Base-by-base conservation (phyloP, 92 coral and sea anemone species). In the Epizoanthus ramosus region DNA sequence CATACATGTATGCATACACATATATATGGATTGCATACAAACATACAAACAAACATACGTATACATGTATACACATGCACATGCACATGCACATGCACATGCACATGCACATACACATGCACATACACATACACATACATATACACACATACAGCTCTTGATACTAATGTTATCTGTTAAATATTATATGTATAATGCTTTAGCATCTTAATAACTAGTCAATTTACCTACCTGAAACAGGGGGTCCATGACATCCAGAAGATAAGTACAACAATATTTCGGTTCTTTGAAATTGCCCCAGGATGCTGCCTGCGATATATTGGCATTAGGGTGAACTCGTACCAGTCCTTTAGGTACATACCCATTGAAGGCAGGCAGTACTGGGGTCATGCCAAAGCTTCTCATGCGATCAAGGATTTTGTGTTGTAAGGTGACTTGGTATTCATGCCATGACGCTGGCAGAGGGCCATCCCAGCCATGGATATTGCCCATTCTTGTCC, bases 191-290 rank as follows among this genome's bases (percentile, higher is more conserved):
- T 61, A 71, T 83, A 37, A 37, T 37, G 31, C 31, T 28, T 28
- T 28, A 28, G 31, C 43, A 37, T 37, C 43, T 37, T 37, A 37
- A 37, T 33, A 63, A 33, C 7, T 74, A 74, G 56, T 61, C 68
- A 8, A 79, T 63, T 28, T 28, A 4, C 73, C 71, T 35, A 61
- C 85, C 90, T 91, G 87, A 85, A 95, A 95, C 22, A 95, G 89
- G n/a, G 94, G 93, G 73, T 95, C 97, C 82, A 58, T 85, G 25
- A 97, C 92, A 45, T 95, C 98, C 79, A 95, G 86, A 6, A 95
- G 87, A 74, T 86, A 88, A 9, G 98, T 94, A 54, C 92, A 90
- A 56, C 89, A 91, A 66, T 87, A 95, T 9, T 75, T 74, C 8
- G 88, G 68, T 53, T 68, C 68, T 52, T 81, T 84, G 52, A 88